Evolutionary conservation across 2,888 invertebrate species (phyloP).

Genomic region (Cyclophora punctaria): DNA sequence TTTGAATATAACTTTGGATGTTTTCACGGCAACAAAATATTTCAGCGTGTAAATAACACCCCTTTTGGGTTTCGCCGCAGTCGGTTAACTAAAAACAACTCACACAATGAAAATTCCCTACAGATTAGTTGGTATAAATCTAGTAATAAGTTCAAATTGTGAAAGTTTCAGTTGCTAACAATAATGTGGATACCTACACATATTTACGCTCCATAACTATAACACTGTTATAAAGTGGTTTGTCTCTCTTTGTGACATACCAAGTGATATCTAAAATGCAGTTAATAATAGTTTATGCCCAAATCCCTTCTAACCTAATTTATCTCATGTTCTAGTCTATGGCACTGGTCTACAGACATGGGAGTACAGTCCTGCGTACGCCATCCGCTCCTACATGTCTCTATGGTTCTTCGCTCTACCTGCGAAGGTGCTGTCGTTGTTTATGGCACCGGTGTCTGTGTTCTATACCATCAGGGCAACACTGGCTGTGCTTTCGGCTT

Average conservation of each 20-base stretch:
- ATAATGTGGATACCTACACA: background rate
- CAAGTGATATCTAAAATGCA: too few relatives aligned
- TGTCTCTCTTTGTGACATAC: too few relatives aligned
- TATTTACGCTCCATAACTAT: background rate
- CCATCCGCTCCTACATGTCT: constrained; percentile 95
- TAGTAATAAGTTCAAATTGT: background rate
- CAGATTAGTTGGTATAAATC: too few relatives aligned
- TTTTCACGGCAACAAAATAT: too few relatives aligned
- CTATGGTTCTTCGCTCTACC: constrained; percentile 92
- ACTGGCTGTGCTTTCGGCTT: constrained; percentile 85
- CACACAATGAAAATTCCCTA: too few relatives aligned
- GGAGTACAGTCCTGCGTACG: constrained; percentile 98
- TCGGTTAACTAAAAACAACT: too few relatives aligned
- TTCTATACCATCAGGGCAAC: constrained; percentile 92
- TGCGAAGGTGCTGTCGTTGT: constrained; percentile 84
- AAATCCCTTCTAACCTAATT: constrained; percentile 3
- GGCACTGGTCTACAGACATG: constrained; percentile 98
- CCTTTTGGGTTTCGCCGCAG: too few relatives aligned
- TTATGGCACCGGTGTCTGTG: constrained; percentile 87
- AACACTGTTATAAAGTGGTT: too few relatives aligned
- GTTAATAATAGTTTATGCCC: too few relatives aligned
- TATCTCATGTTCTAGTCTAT: constrained; percentile 78
- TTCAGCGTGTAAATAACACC: too few relatives aligned
- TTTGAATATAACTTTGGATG: too few relatives aligned
- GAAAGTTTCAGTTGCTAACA: background rate